Conservation (phyloP, 2,888 invertebrate genomes). For the Drosophila yooni region DNA sequence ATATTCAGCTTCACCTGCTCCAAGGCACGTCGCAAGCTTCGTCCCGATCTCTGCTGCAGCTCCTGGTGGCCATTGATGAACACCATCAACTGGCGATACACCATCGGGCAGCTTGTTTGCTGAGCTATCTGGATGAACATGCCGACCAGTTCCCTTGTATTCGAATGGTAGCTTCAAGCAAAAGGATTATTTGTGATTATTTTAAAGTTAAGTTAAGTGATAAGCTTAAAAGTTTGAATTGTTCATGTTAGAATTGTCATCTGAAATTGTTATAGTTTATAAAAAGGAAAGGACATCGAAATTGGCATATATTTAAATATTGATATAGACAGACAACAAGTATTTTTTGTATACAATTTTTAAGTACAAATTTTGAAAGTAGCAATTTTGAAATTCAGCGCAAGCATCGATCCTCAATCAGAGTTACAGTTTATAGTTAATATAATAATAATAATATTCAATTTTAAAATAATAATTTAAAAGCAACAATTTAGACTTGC, state of each 20-base stretch:
- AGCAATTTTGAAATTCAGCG: background rate
- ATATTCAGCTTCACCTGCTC: slow-evolving; percentile 90
- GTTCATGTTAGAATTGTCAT: background rate
- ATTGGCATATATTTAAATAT: background rate
- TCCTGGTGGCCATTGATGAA: slow-evolving; percentile 86
- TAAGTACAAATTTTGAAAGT: background rate
- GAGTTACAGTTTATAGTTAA: background rate
- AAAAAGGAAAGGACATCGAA: background rate
- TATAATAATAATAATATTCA: background rate
- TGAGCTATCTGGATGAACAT: slow-evolving; percentile 85
- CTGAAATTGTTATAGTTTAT: background rate
- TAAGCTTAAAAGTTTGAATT: background rate
- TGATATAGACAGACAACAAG: background rate
- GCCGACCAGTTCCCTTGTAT: slow-evolving; percentile 84
- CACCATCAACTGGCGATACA: slow-evolving; percentile 84
- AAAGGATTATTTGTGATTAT: background rate
- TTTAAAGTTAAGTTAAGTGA: background rate
- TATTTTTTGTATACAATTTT: no score
- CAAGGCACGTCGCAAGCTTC: slow-evolving; percentile 89
- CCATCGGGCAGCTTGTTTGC: slow-evolving; percentile 85
- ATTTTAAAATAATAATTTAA: background rate
- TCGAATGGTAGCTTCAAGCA: slow-evolving; percentile 84
- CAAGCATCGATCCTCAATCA: background rate
- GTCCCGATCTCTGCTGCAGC: slow-evolving; percentile 88
- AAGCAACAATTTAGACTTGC: background rate